Percentiles rank a stretch among this genome's conserved stretches.
Conservation (phyloP, 2,113 vertebrate species). For the Cercocebus atys region DNA sequence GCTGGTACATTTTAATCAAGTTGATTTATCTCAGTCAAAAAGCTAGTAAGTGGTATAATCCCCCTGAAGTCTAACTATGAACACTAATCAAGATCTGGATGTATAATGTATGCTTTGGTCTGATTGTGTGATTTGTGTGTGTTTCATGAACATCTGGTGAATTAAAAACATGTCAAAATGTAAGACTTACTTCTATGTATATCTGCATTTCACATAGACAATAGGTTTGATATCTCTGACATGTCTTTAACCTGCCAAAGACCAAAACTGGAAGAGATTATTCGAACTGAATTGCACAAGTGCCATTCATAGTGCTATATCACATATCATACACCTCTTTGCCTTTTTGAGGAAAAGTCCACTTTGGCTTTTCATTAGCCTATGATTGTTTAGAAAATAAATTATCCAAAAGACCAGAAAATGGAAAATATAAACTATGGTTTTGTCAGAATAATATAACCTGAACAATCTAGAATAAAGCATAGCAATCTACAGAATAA, state of each 20-base stretch:
- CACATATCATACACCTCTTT: background rate
- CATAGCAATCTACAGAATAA: background rate
- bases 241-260: background rate
- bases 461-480: background rate
- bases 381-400: background rate
- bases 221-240: background rate
- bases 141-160: constrained; percentile 46
- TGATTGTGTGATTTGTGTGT: constrained; percentile 36
- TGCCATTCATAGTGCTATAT: background rate
- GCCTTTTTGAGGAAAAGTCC: background rate
- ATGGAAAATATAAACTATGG: background rate
- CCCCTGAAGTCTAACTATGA: constrained; percentile 34
- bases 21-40: constrained; percentile 32
- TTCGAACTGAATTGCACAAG: background rate
- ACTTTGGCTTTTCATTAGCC: background rate
- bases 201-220: constrained; percentile 15
- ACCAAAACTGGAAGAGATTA: background rate
- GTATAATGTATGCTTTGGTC: constrained; percentile 6
- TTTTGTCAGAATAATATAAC: background rate
- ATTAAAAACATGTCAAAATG: constrained; percentile 44
- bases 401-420: background rate
- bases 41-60: constrained; percentile 21
- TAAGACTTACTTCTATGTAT: background rate
- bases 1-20: constrained; percentile 32
- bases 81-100: constrained; percentile 23